A percentile compares a stretch with the other conserved stretches of the same genome.
These are phyloP conservation scores for Drosophila testacea DNA, from an alignment of 2,888 invertebrate genomes.

Conservation along the genomic window DNA sequence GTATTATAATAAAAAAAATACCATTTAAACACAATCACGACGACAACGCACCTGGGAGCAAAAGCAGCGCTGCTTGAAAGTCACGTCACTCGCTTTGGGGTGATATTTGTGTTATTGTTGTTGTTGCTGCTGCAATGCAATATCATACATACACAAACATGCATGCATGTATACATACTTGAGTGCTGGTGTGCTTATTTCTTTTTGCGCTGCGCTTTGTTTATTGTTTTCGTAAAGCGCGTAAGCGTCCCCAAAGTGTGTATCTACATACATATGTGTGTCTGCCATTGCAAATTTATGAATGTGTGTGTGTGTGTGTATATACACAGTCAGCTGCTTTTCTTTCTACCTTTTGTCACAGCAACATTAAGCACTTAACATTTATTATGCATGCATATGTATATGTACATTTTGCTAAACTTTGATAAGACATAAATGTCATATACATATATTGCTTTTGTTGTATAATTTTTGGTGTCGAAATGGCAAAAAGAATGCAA, in stretches of 20 bases:
- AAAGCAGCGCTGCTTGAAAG: constrained; percentile 54
- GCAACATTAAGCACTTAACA: constrained; percentile 49
- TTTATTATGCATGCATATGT: background rate
- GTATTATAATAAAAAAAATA: constrained; percentile 4
- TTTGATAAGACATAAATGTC: constrained; percentile 52
- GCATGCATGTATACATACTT: constrained; percentile 1
- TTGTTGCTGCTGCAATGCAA: constrained; percentile 32
- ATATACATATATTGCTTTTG: constrained; percentile 5
- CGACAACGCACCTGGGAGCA: constrained; percentile 60
- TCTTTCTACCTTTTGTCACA: constrained; percentile 9
- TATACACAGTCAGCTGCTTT: constrained; percentile 42
- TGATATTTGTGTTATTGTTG: constrained; percentile 44
- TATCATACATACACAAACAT: constrained; percentile 4
- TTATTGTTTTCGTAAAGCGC: constrained; percentile 52
- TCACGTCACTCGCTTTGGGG: constrained; percentile 59
- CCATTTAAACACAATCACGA: constrained; percentile 17
- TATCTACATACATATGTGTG: constrained; percentile 8
- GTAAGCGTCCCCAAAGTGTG: constrained; percentile 33
- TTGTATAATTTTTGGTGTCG: constrained; percentile 20
- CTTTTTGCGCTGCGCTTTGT: constrained; percentile 53
- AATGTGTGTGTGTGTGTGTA: background rate
- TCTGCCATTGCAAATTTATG: constrained; percentile 18
- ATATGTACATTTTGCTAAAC: constrained; percentile 33
- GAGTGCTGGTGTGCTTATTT: constrained; percentile 38
- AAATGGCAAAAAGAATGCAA: constrained; percentile 17